Conservation (phyloP, 2,113 vertebrate genomes). For the Oriolus oriolus region DNA sequence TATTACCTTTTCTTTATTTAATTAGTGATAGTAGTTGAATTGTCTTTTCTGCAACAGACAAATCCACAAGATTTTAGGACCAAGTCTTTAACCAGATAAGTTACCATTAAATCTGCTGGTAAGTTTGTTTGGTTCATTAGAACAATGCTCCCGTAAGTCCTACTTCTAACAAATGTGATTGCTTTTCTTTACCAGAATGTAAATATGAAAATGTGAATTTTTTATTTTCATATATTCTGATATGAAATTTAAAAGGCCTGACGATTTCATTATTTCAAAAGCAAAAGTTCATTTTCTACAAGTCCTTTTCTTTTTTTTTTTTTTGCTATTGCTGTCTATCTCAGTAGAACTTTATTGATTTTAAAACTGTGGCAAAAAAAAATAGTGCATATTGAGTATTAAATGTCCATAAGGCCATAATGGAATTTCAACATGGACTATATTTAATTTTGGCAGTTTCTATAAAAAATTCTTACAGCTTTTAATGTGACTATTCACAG, state of each 20-base stretch:
- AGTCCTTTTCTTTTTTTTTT: background rate
- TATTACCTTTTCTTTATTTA: background rate
- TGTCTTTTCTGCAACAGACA: background rate
- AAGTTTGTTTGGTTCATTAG: background rate
- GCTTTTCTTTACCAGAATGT: background rate
- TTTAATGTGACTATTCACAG: background rate
- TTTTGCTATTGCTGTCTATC: conserved; percentile 48
- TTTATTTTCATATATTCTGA: background rate
- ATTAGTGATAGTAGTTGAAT: background rate
- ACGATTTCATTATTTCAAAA: background rate
- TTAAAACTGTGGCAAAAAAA: conserved; percentile 24
- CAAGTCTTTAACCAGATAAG: background rate
- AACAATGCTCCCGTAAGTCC: background rate
- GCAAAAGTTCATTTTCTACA: background rate
- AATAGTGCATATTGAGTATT: conserved; percentile 28
- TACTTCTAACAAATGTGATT: background rate
- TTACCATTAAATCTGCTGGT: background rate
- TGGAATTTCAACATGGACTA: background rate
- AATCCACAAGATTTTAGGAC: background rate
- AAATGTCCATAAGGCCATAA: conserved; percentile 34
- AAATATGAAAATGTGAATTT: background rate
- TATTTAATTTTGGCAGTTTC: background rate
- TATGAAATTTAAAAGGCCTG: background rate
- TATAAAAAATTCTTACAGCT: background rate
- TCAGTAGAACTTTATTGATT: background rate